Evolutionary conservation across 2,888 invertebrate species (phyloP), one percentile per base, ranked within the genome.

Genomic region (Mantis religiosa): DNA sequence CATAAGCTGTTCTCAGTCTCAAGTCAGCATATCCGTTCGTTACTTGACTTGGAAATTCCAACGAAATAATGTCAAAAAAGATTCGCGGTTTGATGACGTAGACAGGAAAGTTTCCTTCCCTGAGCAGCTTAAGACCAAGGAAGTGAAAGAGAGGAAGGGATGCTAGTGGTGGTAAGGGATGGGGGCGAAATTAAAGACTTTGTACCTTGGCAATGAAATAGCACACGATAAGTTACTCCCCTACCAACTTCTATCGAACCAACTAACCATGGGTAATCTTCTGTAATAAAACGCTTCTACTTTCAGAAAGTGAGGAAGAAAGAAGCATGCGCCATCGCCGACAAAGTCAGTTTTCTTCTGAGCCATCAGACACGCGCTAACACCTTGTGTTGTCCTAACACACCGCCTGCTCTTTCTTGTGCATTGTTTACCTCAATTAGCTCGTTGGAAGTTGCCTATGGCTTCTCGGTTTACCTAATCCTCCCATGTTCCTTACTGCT

Each of bases 31-130:
- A 47, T 85, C 85, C 34, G 41, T 47, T 85, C 85, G 41, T 85
- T 85, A 47, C 47, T 14, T 20, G 85, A 85, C 85, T 27, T 25
- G 85, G 28, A 47, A 54, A 47, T 47, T 85, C 41, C 85, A 47
- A 27, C 85, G 54, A 85, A 85, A 85, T 85, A 85, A 85, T 85
- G 85, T 85, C 85, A 85, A 85, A 71, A 71, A 83, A 85, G 85
- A 85, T 85, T n/a, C 54, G 47, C 54, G 34, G 47, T 47, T 47
- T 85, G 85, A 47, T 47, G 85, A 85, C 85, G 85, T 85, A 47
- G 85, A 85, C 85, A 85, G 28, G 85, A 47, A 85, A 85, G 47
- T 85, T 85, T 27, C 85, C 54, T 71, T 71, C 15, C 54, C 85
- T 85, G 14, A 15, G 85, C 54, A 71, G 54, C 54, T 71, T 71